Percentiles rank a stretch among this genome's conserved stretches.
These are phyloP conservation scores for Platerodrilus igneus DNA, from an alignment of 2,888 invertebrate species.

Conservation along the genomic window DNA sequence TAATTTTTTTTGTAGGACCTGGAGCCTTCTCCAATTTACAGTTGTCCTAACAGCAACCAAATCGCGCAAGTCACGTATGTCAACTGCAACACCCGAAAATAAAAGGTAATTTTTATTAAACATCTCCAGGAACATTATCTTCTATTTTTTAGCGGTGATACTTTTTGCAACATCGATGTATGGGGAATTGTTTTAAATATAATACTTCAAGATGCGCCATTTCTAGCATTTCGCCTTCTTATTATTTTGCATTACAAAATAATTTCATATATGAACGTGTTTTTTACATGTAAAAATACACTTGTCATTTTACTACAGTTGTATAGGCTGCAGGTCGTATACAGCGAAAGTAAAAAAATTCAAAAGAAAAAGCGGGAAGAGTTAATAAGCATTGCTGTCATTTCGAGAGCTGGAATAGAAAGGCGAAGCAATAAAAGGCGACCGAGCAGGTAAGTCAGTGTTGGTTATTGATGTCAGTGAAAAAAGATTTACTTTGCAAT, in stretches of 20 bases:
- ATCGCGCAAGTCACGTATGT: constrained; percentile 67
- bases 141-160: constrained; percentile 50
- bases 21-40: constrained; percentile 91
- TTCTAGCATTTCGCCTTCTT: constrained; percentile 77
- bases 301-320: constrained; percentile 83
- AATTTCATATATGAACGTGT: constrained; percentile 92
- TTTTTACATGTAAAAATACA: constrained; percentile 90
- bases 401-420: too few species aligned
- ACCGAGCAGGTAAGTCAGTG: too few species aligned
- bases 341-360: constrained; percentile 58
- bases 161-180: constrained; percentile 84
- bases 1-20: constrained; percentile 53
- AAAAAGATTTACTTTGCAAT: too few species aligned
- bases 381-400: constrained; percentile 53
- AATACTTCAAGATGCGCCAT: constrained; percentile 81
- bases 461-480: too few species aligned
- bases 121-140: constrained; percentile 2
- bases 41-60: constrained; percentile 88
- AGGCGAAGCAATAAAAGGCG: too few species aligned
- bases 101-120: constrained; percentile 31
- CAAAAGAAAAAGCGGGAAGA: constrained; percentile 46
- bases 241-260: constrained; percentile 85
- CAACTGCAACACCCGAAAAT: constrained; percentile 27
- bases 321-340: constrained; percentile 77
- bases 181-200: constrained; percentile 87